Conservation (phyloP, 2,888 invertebrate genomes). For the Pocota personata region DNA sequence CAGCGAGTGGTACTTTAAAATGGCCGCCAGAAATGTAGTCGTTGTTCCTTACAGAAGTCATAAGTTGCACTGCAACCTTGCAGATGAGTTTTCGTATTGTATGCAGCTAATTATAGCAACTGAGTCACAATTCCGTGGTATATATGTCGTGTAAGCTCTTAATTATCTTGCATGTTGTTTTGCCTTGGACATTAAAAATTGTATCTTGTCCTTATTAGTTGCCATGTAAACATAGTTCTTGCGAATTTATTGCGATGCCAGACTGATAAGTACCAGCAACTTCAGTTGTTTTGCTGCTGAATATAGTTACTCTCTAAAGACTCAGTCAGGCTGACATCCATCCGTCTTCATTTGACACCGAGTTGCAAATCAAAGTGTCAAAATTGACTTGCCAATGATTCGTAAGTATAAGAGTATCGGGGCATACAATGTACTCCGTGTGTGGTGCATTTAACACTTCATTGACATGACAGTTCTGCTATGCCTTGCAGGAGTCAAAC, state of each 20-base stretch:
- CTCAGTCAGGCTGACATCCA: conserved; percentile 47
- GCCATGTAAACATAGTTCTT: conserved; percentile 46
- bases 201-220: conserved; percentile 33
- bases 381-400: conserved; percentile 59
- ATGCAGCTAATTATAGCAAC: neutral
- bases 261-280: conserved; percentile 16
- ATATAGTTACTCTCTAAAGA: neutral
- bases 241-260: conserved; percentile 42
- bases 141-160: conserved; percentile 25
- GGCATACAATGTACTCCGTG: conserved; percentile 16
- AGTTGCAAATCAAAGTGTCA: conserved; percentile 64
- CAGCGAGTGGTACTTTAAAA: neutral
- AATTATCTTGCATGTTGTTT: conserved; percentile 30
- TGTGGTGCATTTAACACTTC: conserved; percentile 72
- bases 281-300: neutral
- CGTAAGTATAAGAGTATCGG: conserved; percentile 8
- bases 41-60: neutral
- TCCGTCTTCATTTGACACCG: conserved; percentile 67
- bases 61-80: neutral
- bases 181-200: conserved; percentile 2
- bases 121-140: neutral
- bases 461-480: conserved; percentile 68
- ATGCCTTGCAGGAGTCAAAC: conserved; percentile 29
- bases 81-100: neutral
- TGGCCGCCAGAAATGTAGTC: conserved; percentile 4